Evolutionary conservation across 2,888 invertebrate genomes (phyloP), one percentile per base, ranked within the genome.

Genomic region (Craniophora ligustri): DNA sequence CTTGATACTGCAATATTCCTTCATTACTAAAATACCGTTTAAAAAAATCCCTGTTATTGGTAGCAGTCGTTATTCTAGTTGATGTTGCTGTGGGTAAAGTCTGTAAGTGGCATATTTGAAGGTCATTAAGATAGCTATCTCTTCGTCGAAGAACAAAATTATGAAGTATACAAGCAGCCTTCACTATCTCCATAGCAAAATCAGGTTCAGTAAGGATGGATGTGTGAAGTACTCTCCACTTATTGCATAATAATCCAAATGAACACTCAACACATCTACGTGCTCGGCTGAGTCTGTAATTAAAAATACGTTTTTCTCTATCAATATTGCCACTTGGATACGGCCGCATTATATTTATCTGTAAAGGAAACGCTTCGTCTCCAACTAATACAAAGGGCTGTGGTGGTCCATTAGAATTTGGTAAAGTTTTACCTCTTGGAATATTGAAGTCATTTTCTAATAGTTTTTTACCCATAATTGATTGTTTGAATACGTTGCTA

Each of bases 121-220:
- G n/a, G 4, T 51, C 46, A 40, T 53, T 53, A 39, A 35, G 36
- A 39, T 39, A 36, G 35, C 35, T 45, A 26, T 44, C 44, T 51
- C 42, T 48, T 48, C 50, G 50, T 48, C 49, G 46, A 41, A 48
- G 47, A 40, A 55, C 51, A 51, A 51, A 42, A 44, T 51, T 51
- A 44, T 51, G 44, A 44, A 50, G 50, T 42, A 50, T 41, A 41
- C 42, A 42, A 42, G 50, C 40, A 30, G 42, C 42, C 40, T 42
- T 23, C 36, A 47, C 30, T 47, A 50, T 50, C 42, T 50, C 42
- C 32, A 35, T 50, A 42, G 50, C 50, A 28, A 41, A 41, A 45
- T 53, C 45, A 16, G 39, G 39, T 34, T 39, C 35, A 21, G 44
- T 41, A 41, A 47, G 46, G 13, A 54, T 50, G 35, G 34, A 16